These are phyloP conservation scores for Yasuhikotakia modesta DNA, from an alignment of 2,797 vertebrate species.

Conservation along the genomic window DNA sequence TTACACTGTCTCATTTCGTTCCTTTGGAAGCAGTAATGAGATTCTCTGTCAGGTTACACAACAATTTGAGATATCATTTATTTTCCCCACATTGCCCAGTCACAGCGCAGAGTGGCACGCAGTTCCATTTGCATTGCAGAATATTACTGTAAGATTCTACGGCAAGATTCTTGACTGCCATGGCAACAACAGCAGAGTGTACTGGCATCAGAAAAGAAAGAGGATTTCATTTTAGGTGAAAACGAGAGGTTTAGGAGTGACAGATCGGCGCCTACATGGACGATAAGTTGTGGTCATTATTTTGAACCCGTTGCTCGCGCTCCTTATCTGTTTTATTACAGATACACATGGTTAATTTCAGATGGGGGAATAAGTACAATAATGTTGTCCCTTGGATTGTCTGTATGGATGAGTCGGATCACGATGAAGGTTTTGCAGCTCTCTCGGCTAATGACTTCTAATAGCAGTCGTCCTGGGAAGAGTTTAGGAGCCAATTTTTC, in stretches of 20 bases:
- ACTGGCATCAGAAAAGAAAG: slow-evolving; percentile 6
- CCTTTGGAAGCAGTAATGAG: background rate
- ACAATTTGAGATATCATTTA: slow-evolving; percentile 8
- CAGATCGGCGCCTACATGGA: background rate
- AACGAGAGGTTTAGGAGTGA: slow-evolving; percentile 5
- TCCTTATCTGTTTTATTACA: slow-evolving; percentile 19
- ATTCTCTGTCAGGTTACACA: slow-evolving; percentile 32
- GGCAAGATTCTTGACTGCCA: slow-evolving; percentile 33
- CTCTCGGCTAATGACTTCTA: slow-evolving; percentile 44
- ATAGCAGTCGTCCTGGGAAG: slow-evolving; percentile 51
- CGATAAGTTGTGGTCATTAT: background rate
- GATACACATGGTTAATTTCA: slow-evolving; percentile 1
- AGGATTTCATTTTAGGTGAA: slow-evolving; percentile 23
- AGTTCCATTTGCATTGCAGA: slow-evolving; percentile 23
- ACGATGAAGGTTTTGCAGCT: slow-evolving; percentile 22
- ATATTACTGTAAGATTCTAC: slow-evolving; percentile 18
- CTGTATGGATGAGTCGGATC: slow-evolving; percentile 28
- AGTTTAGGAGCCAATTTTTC: slow-evolving; percentile 47
- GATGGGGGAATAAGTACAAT: background rate
- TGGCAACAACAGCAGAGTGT: slow-evolving; percentile 34
- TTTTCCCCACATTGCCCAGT: slow-evolving; percentile 1
- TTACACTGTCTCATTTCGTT: background rate
- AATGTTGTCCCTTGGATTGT: background rate
- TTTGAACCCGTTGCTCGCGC: slow-evolving; percentile 13
- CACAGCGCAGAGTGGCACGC: slow-evolving; percentile 16